Conservation (phyloP, 2,113 vertebrate species). For the Petromus typicus region DNA sequence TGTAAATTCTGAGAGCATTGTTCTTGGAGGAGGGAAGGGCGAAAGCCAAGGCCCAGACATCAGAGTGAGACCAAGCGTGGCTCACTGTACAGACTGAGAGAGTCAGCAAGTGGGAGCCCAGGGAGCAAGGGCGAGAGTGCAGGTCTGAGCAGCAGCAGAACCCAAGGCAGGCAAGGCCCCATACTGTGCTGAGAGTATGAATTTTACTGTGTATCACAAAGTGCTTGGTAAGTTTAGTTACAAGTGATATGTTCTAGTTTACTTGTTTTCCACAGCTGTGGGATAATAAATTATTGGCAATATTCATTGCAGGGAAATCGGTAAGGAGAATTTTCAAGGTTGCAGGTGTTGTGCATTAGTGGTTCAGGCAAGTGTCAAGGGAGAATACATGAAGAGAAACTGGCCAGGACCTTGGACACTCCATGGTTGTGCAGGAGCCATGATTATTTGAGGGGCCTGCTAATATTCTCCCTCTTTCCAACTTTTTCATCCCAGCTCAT, state of each 20-base stretch:
- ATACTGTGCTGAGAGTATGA: neutral
- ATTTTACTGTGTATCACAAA: neutral
- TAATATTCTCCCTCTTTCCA: neutral
- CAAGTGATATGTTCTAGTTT: neutral
- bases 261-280: neutral
- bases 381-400: neutral
- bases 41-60: neutral
- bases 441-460: neutral
- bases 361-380: neutral
- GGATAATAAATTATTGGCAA: neutral
- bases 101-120: neutral
- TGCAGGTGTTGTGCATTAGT: neutral
- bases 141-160: neutral
- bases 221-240: neutral
- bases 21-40: neutral
- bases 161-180: fast-evolving
- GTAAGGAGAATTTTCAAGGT: neutral
- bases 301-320: neutral
- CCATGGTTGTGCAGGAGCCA: neutral
- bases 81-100: neutral
- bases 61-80: neutral
- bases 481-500: neutral
- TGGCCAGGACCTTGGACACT: neutral
- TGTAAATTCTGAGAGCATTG: neutral
- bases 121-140: neutral